Percentiles rank a stretch among this genome's conserved stretches.
Conservation (phyloP, 2,888 invertebrate genomes). For the Eupithecia insigniata region DNA sequence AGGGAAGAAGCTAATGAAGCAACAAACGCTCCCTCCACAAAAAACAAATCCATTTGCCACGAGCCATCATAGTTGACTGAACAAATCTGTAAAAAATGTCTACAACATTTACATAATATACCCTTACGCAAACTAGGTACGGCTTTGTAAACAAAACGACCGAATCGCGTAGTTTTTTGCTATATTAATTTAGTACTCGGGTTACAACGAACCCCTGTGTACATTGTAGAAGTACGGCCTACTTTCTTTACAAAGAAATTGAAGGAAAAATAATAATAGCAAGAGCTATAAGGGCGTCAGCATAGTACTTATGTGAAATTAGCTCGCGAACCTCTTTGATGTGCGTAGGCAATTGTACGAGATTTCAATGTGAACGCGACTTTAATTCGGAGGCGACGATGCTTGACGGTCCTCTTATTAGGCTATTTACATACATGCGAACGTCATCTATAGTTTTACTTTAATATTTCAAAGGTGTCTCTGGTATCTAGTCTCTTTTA, state of each 20-base stretch:
- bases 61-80: constrained; percentile 67
- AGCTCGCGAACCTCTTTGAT: constrained; percentile 79
- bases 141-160: constrained; percentile 70
- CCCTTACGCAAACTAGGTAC: constrained; percentile 77
- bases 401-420: constrained; percentile 53
- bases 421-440: constrained; percentile 51
- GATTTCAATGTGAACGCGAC: constrained; percentile 70
- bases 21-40: constrained; percentile 27
- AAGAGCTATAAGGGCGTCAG: constrained; percentile 72
- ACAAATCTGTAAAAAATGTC: constrained; percentile 72
- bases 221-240: constrained; percentile 67
- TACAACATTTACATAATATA: constrained; percentile 80
- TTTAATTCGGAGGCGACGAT: constrained; percentile 72
- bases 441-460: constrained; percentile 42
- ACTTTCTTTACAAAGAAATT: constrained; percentile 75
- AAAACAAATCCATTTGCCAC: constrained; percentile 75
- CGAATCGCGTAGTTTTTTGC: constrained; percentile 76
- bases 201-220: constrained; percentile 74
- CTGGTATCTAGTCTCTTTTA: neutral
- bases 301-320: constrained; percentile 81
- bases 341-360: constrained; percentile 75
- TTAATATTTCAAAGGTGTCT: neutral
- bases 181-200: constrained; percentile 81
- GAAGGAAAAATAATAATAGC: constrained; percentile 77
- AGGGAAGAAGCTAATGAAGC: constrained; percentile 48